Conservation (phyloP, 2,797 vertebrate species). For the Gorsachius magnificus region DNA sequence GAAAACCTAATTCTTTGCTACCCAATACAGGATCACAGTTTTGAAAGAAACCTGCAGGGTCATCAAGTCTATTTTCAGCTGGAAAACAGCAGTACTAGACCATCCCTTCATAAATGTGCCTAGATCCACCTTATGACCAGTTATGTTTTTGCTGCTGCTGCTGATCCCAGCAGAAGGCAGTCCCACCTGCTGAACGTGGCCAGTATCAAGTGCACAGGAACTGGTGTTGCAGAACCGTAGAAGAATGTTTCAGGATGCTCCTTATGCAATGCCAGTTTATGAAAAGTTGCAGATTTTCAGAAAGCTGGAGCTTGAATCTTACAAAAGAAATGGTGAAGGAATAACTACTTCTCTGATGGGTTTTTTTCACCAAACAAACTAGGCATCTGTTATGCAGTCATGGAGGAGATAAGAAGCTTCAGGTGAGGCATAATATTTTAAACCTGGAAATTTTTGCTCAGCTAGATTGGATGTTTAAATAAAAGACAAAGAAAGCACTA, state of each 20-base stretch:
- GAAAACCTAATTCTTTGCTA: neutral
- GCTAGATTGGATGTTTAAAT: neutral
- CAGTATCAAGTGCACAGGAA: neutral
- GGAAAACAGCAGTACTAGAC: neutral
- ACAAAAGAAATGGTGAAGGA: neutral
- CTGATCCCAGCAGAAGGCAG: neutral
- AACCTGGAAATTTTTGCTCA: neutral
- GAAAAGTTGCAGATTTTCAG: neutral
- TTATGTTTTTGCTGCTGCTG: neutral
- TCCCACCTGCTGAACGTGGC: neutral
- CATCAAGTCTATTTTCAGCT: neutral
- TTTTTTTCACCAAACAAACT: neutral
- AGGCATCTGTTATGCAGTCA: neutral
- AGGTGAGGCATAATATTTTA: neutral
- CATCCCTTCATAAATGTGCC: fast-evolving
- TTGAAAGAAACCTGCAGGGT: neutral
- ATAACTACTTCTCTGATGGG: neutral
- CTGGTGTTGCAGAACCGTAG: neutral
- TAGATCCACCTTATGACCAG: neutral
- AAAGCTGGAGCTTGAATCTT: neutral
- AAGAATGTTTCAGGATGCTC: neutral
- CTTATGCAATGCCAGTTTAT: neutral
- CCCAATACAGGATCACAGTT: neutral
- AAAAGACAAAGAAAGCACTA: neutral
- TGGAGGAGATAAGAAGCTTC: neutral